phyloP scores from a whole-genome alignment of 2,113 vertebrate genomes.

The Paradisaea rubra region DNA sequence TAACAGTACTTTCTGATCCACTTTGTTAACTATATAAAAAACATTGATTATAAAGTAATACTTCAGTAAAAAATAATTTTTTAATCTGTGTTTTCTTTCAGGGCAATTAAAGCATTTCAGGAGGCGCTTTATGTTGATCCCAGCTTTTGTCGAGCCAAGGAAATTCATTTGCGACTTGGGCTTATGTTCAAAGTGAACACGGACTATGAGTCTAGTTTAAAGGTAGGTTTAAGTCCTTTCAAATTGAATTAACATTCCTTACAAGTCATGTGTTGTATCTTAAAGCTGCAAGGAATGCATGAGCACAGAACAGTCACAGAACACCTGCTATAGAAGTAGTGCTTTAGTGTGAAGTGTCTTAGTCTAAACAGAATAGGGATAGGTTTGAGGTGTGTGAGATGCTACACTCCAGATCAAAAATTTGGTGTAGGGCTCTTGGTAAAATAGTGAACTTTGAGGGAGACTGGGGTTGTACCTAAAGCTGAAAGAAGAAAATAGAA shows the following conservation, averaged over 20 bases:
- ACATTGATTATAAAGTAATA: background rate
- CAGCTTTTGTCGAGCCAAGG: constrained; percentile 93
- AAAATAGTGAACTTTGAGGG: background rate
- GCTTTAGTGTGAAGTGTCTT: background rate
- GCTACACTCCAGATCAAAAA: background rate
- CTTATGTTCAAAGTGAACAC: constrained; percentile 99
- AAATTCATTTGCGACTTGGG: constrained; percentile 97
- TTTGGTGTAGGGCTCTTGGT: background rate
- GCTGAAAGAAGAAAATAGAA: background rate
- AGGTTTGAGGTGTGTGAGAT: background rate
- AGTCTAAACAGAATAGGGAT: background rate
- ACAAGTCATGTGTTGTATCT: background rate
- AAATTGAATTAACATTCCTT: background rate
- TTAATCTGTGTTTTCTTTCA: constrained; percentile 66
- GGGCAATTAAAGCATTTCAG: constrained; percentile 99
- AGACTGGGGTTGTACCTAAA: background rate
- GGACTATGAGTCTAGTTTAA: constrained; percentile 96
- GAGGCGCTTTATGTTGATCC: constrained; percentile 99
- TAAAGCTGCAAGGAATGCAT: background rate
- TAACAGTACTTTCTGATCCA: background rate
- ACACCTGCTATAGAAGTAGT: background rate
- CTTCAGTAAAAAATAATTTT: background rate
- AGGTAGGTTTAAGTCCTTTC: constrained; percentile 77
- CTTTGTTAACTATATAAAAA: background rate
- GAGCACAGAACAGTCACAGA: background rate